A percentile compares a stretch with the other conserved stretches of the same genome.
phyloP scores from a whole-genome alignment of 2,888 invertebrate genomes.

The Trissolcus japonicus region DNA sequence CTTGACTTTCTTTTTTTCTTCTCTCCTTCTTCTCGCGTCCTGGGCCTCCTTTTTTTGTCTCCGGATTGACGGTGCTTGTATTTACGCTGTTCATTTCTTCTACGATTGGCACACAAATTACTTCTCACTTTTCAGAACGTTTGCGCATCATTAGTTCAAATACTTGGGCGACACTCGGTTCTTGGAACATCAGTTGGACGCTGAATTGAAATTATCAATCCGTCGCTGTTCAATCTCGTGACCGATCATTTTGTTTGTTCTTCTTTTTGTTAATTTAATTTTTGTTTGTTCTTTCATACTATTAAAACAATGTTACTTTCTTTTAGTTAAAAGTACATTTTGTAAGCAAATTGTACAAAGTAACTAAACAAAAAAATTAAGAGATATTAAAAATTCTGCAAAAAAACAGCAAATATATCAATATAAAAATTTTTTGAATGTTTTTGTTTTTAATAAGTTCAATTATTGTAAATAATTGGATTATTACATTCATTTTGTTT shows the following conservation, averaged over 20 bases:
- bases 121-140: slow-evolving; percentile 42
- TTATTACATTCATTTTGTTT: background rate
- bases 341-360: no score
- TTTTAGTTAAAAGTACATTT: no score
- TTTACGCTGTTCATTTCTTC: slow-evolving; percentile 32
- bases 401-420: no score
- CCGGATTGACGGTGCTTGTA: slow-evolving; percentile 48
- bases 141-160: slow-evolving; percentile 36
- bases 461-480: background rate
- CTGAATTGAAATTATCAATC: slow-evolving; percentile 5
- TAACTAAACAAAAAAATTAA: no score
- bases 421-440: no score
- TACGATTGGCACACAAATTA: slow-evolving; percentile 50
- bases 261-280: background rate
- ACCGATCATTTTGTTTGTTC: background rate
- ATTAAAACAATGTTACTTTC: no score
- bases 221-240: background rate
- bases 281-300: background rate
- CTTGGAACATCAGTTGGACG: slow-evolving; percentile 9
- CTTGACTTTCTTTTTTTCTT: slow-evolving; percentile 51
- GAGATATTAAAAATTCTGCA: no score
- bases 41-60: background rate
- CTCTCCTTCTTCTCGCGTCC: slow-evolving; percentile 1
- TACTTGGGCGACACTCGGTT: slow-evolving; percentile 17
- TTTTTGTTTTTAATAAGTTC: background rate